Evolutionary conservation across 2,113 vertebrate genomes (phyloP).

Genomic region (Zapus hudsonius): DNA sequence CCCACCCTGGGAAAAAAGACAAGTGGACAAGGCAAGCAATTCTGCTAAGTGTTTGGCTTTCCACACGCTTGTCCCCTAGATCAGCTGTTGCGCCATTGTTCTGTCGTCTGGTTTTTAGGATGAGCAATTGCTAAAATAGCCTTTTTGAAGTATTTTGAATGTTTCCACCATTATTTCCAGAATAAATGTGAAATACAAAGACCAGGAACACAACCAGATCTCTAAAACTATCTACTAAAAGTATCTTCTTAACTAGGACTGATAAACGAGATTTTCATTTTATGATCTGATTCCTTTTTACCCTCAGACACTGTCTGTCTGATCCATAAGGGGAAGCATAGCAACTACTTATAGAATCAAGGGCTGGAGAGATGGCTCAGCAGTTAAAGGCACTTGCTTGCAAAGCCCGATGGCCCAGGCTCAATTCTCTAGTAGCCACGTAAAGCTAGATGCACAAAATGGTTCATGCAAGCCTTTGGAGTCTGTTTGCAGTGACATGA

Average conservation of each 20-base stretch:
- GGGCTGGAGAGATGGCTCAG: too few species aligned
- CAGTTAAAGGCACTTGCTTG: too few species aligned
- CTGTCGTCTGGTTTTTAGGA: neutral
- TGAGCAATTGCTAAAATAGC: neutral
- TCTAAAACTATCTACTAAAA: neutral
- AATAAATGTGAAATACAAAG: conserved; percentile 31
- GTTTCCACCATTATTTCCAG: neutral
- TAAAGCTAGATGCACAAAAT: too few species aligned
- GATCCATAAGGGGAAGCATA: neutral
- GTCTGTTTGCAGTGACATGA: too few species aligned
- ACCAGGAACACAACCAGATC: neutral
- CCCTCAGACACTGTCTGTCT: neutral
- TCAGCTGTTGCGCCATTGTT: neutral
- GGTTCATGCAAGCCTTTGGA: too few species aligned
- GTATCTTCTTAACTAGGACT: neutral
- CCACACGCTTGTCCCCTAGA: neutral
- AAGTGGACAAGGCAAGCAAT: neutral
- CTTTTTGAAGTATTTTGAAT: neutral
- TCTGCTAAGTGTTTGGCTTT: conserved; percentile 53
- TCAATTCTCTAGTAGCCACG: too few species aligned
- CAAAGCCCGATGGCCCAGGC: too few species aligned
- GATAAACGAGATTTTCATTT: neutral
- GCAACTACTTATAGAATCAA: neutral
- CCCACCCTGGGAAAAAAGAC: neutral
- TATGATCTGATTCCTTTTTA: neutral